Evolutionary conservation across 2,888 invertebrate species (phyloP).

Genomic region (Hyposoter dolosus): DNA sequence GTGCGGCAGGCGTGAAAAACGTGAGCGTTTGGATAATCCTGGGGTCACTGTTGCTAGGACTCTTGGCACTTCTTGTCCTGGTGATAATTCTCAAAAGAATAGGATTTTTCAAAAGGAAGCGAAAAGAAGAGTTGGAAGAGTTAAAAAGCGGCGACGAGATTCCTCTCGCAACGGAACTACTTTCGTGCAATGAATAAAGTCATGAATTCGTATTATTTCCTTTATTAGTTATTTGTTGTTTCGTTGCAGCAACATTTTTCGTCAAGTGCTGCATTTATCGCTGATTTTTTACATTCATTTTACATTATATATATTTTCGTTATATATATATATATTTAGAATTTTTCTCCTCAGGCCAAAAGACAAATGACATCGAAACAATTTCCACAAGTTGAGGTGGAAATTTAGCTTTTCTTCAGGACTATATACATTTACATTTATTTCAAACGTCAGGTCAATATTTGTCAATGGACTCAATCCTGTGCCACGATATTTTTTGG

Average conservation of each 20-base stretch:
- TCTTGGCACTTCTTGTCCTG: slow-evolving; percentile 71
- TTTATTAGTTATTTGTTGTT: slow-evolving; percentile 19
- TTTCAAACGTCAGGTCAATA: slow-evolving; percentile 3
- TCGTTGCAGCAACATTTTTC: slow-evolving; percentile 3
- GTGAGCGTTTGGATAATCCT: slow-evolving; percentile 75
- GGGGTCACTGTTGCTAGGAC: slow-evolving; percentile 73
- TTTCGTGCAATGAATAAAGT: slow-evolving; percentile 33
- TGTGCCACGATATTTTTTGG: neutral
- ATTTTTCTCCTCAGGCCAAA: slow-evolving; percentile 7
- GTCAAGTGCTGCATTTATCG: neutral
- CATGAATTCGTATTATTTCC: neutral
- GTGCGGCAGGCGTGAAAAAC: slow-evolving; percentile 55
- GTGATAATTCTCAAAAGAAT: slow-evolving; percentile 66
- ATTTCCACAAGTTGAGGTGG: slow-evolving; percentile 13
- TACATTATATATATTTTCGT: neutral
- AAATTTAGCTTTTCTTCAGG: slow-evolving; percentile 38
- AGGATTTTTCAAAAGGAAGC: slow-evolving; percentile 71
- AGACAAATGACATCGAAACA: slow-evolving; percentile 11
- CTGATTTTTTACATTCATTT: slow-evolving; percentile 10
- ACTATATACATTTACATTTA: slow-evolving; percentile 45
- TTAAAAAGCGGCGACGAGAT: slow-evolving; percentile 59
- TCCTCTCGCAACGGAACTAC: slow-evolving; percentile 25
- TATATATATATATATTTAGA: slow-evolving; percentile 18
- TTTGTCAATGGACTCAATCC: slow-evolving; percentile 10
- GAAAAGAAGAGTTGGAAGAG: slow-evolving; percentile 66